These are phyloP conservation scores for Nudaria mundana DNA, from an alignment of 2,888 invertebrate genomes.

Conservation along the genomic window DNA sequence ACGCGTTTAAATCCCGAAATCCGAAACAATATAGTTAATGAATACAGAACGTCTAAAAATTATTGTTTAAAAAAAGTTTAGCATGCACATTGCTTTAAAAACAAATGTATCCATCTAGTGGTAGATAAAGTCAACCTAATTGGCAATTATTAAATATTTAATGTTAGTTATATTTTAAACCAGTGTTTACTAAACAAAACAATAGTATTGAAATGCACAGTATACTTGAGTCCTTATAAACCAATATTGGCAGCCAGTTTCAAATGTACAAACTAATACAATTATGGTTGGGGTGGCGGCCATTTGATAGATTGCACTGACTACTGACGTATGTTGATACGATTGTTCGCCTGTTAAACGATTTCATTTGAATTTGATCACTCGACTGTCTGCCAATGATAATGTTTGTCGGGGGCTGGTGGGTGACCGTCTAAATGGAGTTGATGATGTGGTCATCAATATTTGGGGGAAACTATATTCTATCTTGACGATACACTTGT, in stretches of 20 bases:
- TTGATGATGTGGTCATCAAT: not conserved
- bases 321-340: constrained; percentile 75
- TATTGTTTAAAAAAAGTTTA: too few relatives aligned
- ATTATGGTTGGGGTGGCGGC: constrained; percentile 40
- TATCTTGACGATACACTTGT: not conserved
- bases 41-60: too few relatives aligned
- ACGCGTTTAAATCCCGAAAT: too few relatives aligned
- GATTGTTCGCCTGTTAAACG: constrained; percentile 72
- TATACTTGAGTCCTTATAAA: too few relatives aligned
- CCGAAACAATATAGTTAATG: too few relatives aligned
- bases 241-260: constrained; percentile 17
- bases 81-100: too few relatives aligned
- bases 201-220: not conserved
- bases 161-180: too few relatives aligned
- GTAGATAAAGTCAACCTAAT: constrained; percentile 15
- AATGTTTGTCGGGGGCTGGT: constrained; percentile 54
- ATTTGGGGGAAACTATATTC: not conserved
- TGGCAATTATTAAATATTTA: too few relatives aligned
- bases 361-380: constrained; percentile 79
- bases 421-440: constrained; percentile 5
- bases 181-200: not conserved
- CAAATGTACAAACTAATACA: constrained; percentile 43
- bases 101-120: constrained; percentile 37
- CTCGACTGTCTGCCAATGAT: constrained; percentile 70
- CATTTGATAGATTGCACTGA: constrained; percentile 54